Percentiles rank a stretch among this genome's conserved stretches.
Evolutionary conservation across 1,140 invertebrate genomes (phyloP).

Genomic region (Caenorhabditis briggsae): DNA sequence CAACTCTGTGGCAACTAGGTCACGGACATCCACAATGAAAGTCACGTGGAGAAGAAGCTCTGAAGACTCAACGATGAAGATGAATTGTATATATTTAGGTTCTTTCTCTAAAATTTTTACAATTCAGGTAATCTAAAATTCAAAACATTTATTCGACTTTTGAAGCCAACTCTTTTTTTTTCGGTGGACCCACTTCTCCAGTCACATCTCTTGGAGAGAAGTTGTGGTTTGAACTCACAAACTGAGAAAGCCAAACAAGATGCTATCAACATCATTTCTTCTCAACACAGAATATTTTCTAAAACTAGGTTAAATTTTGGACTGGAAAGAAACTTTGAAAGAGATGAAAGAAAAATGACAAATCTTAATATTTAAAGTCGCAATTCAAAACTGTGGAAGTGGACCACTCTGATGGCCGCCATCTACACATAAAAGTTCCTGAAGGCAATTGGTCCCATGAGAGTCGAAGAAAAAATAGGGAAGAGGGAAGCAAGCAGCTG

Average conservation of each 20-base stretch:
- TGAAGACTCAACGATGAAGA: background rate
- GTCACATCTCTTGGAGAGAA: background rate
- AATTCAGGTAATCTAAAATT: too few species aligned
- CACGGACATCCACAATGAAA: too few species aligned
- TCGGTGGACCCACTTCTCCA: too few species aligned
- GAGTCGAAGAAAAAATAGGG: slow-evolving; percentile 14
- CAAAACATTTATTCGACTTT: too few species aligned
- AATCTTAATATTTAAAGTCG: background rate
- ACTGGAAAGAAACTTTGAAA: background rate
- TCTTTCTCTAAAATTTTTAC: too few species aligned
- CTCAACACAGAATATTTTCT: background rate
- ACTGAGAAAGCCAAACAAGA: background rate
- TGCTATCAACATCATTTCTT: slow-evolving; percentile 28
- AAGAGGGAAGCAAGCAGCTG: background rate
- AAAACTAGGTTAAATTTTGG: background rate
- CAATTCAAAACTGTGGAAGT: background rate
- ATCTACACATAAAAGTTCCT: slow-evolving; percentile 37
- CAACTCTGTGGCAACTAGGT: too few species aligned
- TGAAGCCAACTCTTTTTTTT: background rate
- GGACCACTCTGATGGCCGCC: background rate
- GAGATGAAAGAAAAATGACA: background rate
- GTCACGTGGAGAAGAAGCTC: background rate
- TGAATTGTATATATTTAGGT: background rate
- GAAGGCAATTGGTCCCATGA: slow-evolving; percentile 48
- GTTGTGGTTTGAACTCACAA: slow-evolving; percentile 17